Evolutionary conservation across 1,140 invertebrate species (phyloP), one percentile per base, ranked within the genome.

Genomic region (Drosophila insularis): DNA sequence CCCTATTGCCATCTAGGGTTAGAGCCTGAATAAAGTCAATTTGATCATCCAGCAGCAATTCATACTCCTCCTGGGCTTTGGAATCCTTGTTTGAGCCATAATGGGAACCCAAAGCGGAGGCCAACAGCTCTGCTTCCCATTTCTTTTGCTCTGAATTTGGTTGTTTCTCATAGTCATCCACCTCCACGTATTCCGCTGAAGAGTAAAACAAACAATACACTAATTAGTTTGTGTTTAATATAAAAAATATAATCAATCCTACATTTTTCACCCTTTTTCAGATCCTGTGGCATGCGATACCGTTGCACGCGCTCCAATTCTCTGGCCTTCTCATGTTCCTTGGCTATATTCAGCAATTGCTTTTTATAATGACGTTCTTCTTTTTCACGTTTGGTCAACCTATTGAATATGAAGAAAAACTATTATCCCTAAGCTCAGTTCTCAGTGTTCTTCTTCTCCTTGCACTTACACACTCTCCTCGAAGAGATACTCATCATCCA

Each of bases 71-170:
- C 87, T 95, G 93, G 80, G 92, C 93, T 90, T 94, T 95, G 8
- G 80, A 78, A 60, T 92, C 91, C 93, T 96, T 50, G 17, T 50
- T 97, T 0, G 99, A 97, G 13, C 99, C 99, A 94, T 99, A 98
- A 81, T 81, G 95, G 94, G 91, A 98, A 96, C 37, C 96, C 55
- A 58, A 94, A 17, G 98, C 98, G n/a, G 97, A 97, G 21, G 95
- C 95, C 93, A 99, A 96, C 92, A 99, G 97, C 92, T 99, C 98
- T 66, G 99, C 97, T 93, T 99, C 99, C 99, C 98, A 99, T 94
- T 98, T 98, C 71, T 95, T 95, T 92, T 99, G 98, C 91, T 99
- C 99, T 5, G 97, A 98, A 92, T 98, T 96, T 1, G 97, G 96
- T 37, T 96, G 94, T 87, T 95, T 95, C 92, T 98, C 97, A 84